Conservation (phyloP, 30 jellyfish, hydroid and myxozoan genomes). For the Aurelia sp. region DNA sequence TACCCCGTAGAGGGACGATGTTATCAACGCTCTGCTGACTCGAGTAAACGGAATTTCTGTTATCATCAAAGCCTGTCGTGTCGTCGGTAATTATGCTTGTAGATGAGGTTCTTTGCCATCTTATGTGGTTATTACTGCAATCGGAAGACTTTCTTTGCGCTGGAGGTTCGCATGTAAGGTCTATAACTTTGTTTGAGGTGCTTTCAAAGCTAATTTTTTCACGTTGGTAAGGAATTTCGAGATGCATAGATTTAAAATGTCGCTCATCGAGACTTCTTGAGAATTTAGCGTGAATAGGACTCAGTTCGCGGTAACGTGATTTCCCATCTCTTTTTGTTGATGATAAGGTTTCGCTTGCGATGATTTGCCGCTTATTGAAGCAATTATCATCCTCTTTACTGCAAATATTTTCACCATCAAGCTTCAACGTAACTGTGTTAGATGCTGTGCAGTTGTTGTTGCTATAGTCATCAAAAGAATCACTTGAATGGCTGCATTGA, state of each 20-base stretch:
- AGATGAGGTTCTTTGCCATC: not conserved
- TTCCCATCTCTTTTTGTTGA: too few species aligned
- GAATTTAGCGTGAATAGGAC: constrained; percentile 1
- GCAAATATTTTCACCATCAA: too few species aligned
- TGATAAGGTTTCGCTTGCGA: too few species aligned
- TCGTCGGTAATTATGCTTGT: not conserved
- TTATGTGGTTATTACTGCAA: constrained; percentile 25
- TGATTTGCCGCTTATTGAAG: too few species aligned
- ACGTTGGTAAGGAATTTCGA: constrained; percentile 15
- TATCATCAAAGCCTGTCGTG: not conserved
- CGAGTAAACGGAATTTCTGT: too few species aligned
- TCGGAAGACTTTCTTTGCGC: constrained; percentile 30
- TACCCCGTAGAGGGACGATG: too few species aligned
- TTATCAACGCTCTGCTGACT: too few species aligned
- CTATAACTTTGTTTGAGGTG: not conserved
- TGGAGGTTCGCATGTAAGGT: not conserved
- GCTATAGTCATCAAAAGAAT: not conserved
- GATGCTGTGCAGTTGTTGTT: too few species aligned
- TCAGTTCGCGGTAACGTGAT: not conserved
- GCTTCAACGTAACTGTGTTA: too few species aligned
- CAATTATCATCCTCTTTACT: too few species aligned
- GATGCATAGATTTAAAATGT: constrained; percentile 34
- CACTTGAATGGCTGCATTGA: not conserved
- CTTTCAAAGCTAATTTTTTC: not conserved
- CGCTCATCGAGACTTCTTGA: constrained; percentile 38